These are phyloP conservation scores for Dreissena rostriformis DNA, from an alignment of 1,140 invertebrate genomes.

Conservation along the genomic window DNA sequence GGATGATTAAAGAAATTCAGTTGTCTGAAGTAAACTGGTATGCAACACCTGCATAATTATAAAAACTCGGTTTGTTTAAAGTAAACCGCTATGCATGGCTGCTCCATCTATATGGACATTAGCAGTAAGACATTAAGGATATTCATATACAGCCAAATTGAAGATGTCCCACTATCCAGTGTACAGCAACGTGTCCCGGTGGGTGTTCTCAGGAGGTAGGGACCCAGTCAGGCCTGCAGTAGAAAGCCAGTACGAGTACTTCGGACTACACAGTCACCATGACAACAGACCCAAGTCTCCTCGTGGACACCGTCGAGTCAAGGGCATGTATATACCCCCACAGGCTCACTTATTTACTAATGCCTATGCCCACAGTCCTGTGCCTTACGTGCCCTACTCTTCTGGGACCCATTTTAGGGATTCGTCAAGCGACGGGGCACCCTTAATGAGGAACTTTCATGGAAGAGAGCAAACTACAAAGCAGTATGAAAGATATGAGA, in stretches of 20 bases:
- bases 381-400: neutral
- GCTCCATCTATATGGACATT: neutral
- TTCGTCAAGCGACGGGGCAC: constrained; percentile 12
- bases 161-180: constrained; percentile 50
- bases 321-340: constrained; percentile 22
- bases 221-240: neutral
- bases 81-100: too few relatives aligned
- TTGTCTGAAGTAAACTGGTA: too few relatives aligned
- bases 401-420: constrained; percentile 9
- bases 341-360: neutral
- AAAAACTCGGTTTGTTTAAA: too few relatives aligned
- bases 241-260: neutral
- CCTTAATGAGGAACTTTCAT: constrained; percentile 13
- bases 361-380: constrained; percentile 18
- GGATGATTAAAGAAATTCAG: too few relatives aligned
- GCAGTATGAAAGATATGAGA: constrained; percentile 19
- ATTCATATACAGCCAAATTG: neutral
- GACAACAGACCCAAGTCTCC: neutral
- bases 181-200: constrained; percentile 50
- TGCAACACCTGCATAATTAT: too few relatives aligned
- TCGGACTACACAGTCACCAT: constrained; percentile 21
- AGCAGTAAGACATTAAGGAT: neutral
- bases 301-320: neutral
- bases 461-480: neutral
- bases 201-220: constrained; percentile 46